These are phyloP conservation scores for Cygnus atratus DNA, from an alignment of 2,113 vertebrate species.

Conservation along the genomic window DNA sequence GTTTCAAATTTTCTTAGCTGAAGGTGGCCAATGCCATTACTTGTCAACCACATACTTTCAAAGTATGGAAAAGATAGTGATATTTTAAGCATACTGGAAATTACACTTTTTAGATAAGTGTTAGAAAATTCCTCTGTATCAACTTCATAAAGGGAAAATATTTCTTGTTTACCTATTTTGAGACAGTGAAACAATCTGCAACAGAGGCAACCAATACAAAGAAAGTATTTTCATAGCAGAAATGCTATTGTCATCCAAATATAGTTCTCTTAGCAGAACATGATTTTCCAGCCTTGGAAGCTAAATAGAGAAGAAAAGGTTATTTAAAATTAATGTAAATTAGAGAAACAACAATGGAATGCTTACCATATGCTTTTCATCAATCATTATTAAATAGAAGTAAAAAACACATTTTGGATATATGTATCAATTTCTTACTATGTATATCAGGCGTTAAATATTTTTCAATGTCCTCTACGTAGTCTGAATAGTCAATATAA, in stretches of 20 bases:
- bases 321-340: constrained; percentile 18
- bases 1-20: neutral
- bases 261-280: constrained; percentile 88
- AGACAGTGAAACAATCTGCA: constrained; percentile 80
- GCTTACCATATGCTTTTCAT: constrained; percentile 22
- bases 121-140: neutral
- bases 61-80: neutral
- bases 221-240: constrained; percentile 76
- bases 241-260: constrained; percentile 91
- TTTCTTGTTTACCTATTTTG: constrained; percentile 85
- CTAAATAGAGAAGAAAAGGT: constrained; percentile 70
- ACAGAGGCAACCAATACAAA: constrained; percentile 87
- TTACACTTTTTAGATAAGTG: neutral
- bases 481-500: neutral
- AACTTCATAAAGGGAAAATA: neutral
- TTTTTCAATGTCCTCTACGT: neutral
- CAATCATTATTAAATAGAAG: neutral
- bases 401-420: neutral
- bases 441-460: neutral
- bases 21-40: neutral
- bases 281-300: constrained; percentile 86
- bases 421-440: neutral
- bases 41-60: neutral
- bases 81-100: neutral
- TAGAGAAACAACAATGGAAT: constrained; percentile 9